Percentiles rank a stretch among this genome's conserved stretches.
Evolutionary conservation across 1,140 invertebrate species (phyloP).

Genomic region (Helicoverpa zea): DNA sequence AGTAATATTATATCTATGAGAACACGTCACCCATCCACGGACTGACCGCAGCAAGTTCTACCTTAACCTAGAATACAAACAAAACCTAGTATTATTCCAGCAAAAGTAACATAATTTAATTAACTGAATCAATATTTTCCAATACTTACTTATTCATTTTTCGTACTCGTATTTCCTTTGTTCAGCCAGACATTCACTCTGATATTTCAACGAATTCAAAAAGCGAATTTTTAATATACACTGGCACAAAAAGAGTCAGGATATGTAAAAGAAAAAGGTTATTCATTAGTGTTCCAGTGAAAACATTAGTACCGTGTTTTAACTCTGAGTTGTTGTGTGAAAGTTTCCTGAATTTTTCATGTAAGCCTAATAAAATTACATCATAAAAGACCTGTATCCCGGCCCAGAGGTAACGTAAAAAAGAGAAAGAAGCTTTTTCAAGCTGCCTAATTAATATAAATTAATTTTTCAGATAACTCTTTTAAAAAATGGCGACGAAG

Average conservation of each 20-base stretch:
- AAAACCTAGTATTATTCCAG: too few relatives aligned
- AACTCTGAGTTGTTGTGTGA: too few relatives aligned
- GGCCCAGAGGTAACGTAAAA: slow-evolving; percentile 15
- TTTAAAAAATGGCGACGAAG: not conserved
- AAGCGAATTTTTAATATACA: slow-evolving; percentile 36
- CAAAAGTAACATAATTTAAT: too few relatives aligned
- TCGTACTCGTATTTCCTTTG: not conserved
- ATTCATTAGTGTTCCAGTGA: slow-evolving; percentile 38
- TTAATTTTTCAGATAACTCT: slow-evolving; percentile 17
- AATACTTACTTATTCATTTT: not conserved
- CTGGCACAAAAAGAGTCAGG: slow-evolving; percentile 19
- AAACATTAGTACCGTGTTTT: slow-evolving; percentile 38
- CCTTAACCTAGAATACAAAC: too few relatives aligned
- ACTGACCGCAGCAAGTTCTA: too few relatives aligned
- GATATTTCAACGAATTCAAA: slow-evolving; percentile 20
- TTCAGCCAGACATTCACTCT: slow-evolving; percentile 4
- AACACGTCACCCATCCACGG: too few relatives aligned
- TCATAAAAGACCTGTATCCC: slow-evolving; percentile 29
- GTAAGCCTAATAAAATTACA: slow-evolving; percentile 38
- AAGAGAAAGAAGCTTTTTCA: slow-evolving; percentile 3
- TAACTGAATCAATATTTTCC: not conserved
- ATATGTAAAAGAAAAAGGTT: slow-evolving; percentile 36
- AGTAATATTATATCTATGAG: too few relatives aligned
- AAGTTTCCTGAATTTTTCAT: slow-evolving; percentile 42
- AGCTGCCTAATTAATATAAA: slow-evolving; percentile 27